Evolutionary conservation across 2,797 vertebrate genomes (phyloP).

Genomic region (Sebastes minor): DNA sequence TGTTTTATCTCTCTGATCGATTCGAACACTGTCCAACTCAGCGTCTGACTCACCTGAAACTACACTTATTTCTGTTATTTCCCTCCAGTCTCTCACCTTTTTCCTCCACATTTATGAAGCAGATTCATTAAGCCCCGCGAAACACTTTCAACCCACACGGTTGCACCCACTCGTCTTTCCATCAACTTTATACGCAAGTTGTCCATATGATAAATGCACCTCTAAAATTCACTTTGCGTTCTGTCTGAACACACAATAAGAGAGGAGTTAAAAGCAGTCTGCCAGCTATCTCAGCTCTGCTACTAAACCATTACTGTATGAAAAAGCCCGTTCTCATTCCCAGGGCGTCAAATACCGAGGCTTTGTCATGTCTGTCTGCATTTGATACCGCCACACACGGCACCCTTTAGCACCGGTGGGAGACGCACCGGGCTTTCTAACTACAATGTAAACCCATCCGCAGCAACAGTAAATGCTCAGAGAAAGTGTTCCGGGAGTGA

Average conservation of each 20-base stretch:
- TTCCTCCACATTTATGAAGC: neutral
- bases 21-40: neutral
- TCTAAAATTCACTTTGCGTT: neutral
- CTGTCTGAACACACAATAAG: neutral
- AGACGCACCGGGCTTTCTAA: no score
- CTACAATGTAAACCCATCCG: no score
- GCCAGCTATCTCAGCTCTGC: neutral
- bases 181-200: neutral
- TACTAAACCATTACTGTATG: neutral
- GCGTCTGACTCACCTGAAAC: neutral
- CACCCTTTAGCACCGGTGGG: no score
- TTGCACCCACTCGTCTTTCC: neutral
- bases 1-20: conserved; percentile 31
- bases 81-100: neutral
- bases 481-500: no score
- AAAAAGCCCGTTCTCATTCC: neutral
- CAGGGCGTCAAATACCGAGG: no score
- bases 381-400: no score
- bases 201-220: neutral
- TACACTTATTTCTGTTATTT: neutral
- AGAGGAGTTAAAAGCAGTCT: neutral
- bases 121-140: neutral
- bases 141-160: neutral
- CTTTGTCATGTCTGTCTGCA: no score
- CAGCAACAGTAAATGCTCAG: no score